Evolutionary conservation across 2,888 invertebrate genomes (phyloP), one percentile per base, ranked within the genome.

Genomic region (Fragum fragum): DNA sequence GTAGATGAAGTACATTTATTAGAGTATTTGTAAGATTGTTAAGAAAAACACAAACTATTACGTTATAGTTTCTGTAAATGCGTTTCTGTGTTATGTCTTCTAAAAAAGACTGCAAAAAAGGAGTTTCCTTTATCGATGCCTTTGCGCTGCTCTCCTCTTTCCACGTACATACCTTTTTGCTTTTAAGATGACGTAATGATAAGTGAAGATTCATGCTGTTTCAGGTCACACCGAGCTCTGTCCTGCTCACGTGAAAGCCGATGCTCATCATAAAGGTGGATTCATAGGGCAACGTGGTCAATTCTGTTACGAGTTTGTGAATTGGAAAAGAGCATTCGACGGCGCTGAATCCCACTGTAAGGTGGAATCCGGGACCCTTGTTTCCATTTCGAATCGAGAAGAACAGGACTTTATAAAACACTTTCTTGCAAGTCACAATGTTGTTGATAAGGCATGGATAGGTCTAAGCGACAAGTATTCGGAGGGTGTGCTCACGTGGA

Each of bases 261-360:
- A 85, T 42, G 66, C 73, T 1, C 57, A 29, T 9, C n/a, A 42
- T 7, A 53, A 57, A 3, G 9, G 47, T 39, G 82, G 85, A 1
- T 83, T 78, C 52, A 42, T 83, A 0, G 79, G 80, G 55, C 85
- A 85, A 28, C 79, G 75, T 57, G 85, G 79, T 14, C 36, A 72
- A 7, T 85, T 70, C 47, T 85, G 85, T 42, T 85, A 78, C 53
- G 80, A 82, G 47, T 52, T 80, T 26, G 82, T 82, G 1, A 52
- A 72, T 59, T 52, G 42, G 39, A 5, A 53, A 14, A 75, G 80
- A 32, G 71, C 74, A 14, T 85, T 80, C 76, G 42, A 59, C 9
- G 78, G 79, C 39, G 85, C 82, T 11, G 73, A 80, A 52, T 23
- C 75, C 14, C 85, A 85, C 52, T 85, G 85, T 47, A 42, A 53